Percentiles rank a stretch among this genome's conserved stretches.
These are phyloP conservation scores for Mizuhopecten yessoensis DNA, from an alignment of 1,140 invertebrate genomes.

Conservation along the genomic window DNA sequence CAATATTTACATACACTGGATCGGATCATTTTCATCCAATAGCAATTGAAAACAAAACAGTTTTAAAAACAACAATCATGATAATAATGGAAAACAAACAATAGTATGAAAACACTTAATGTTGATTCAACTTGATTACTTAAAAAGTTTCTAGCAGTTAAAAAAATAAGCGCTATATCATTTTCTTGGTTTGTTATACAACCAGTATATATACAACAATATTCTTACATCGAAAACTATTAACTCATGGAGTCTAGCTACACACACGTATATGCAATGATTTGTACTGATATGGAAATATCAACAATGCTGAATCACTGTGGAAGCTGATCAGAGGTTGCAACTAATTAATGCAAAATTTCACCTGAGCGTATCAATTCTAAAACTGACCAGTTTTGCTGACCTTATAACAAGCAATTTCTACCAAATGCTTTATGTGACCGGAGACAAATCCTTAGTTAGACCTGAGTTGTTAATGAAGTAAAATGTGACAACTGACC, in stretches of 20 bases:
- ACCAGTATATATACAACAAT: not conserved
- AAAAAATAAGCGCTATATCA: not conserved
- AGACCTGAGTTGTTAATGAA: slow-evolving; percentile 3
- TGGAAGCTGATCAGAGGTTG: slow-evolving; percentile 16
- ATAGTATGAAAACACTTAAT: slow-evolving; percentile 29
- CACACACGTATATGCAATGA: not conserved
- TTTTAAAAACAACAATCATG: not conserved
- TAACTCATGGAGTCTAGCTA: not conserved
- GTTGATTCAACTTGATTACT: not conserved
- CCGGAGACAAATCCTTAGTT: not conserved
- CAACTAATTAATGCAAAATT: not conserved
- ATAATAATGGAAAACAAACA: not conserved
- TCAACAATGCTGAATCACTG: not conserved
- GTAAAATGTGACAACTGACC: not conserved
- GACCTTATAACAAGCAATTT: not conserved
- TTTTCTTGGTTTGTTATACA: slow-evolving; percentile 19
- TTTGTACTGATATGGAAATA: slow-evolving; percentile 6
- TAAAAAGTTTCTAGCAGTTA: not conserved
- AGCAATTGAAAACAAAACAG: slow-evolving; percentile 14
- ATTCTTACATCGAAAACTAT: not conserved
- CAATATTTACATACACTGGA: slow-evolving; percentile 28
- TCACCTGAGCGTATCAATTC: not conserved
- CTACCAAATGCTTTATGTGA: not conserved
- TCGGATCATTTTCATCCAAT: not conserved
- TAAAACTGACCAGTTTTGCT: not conserved